These are phyloP conservation scores for Diabrotica undecimpunctata DNA, from an alignment of 1,140 invertebrate genomes.

Conservation along the genomic window DNA sequence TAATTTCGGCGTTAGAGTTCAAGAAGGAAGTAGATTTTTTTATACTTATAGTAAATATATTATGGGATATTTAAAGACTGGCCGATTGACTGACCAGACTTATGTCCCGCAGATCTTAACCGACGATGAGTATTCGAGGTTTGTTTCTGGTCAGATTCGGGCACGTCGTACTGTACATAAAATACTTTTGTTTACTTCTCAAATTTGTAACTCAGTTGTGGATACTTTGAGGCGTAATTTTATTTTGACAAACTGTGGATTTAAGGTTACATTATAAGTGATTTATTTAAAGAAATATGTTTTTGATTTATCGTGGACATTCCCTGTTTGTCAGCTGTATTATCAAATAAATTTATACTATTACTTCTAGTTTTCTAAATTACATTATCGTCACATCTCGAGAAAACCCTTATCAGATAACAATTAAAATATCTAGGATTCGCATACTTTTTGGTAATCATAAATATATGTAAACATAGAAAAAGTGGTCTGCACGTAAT, in stretches of 20 bases:
- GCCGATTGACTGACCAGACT: neutral
- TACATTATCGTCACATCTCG: too few relatives aligned
- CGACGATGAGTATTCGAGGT: too few relatives aligned
- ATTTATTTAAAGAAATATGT: conserved; percentile 21
- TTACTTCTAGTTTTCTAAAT: conserved; percentile 37
- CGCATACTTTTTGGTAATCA: too few relatives aligned
- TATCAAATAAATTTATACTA: conserved; percentile 46
- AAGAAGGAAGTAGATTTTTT: conserved; percentile 19
- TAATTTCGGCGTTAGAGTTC: too few relatives aligned
- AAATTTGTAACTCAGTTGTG: conserved; percentile 19
- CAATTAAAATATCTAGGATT: too few relatives aligned
- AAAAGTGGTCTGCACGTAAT: too few relatives aligned
- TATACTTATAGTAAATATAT: conserved; percentile 19
- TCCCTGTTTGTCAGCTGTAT: conserved; percentile 46
- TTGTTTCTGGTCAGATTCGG: conserved; percentile 8
- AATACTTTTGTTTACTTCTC: conserved; percentile 21
- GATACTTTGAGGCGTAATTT: conserved; percentile 22
- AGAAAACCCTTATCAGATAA: too few relatives aligned
- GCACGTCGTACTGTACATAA: conserved; percentile 14
- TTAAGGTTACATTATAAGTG: conserved; percentile 22
- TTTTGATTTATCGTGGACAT: conserved; percentile 39
- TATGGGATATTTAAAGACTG: conserved; percentile 15
- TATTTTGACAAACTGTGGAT: conserved; percentile 36
- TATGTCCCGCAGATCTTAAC: too few relatives aligned
- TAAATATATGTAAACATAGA: too few relatives aligned